phyloP scores from a whole-genome alignment of 2,113 vertebrate species.

The Pterocles gutturalis region DNA sequence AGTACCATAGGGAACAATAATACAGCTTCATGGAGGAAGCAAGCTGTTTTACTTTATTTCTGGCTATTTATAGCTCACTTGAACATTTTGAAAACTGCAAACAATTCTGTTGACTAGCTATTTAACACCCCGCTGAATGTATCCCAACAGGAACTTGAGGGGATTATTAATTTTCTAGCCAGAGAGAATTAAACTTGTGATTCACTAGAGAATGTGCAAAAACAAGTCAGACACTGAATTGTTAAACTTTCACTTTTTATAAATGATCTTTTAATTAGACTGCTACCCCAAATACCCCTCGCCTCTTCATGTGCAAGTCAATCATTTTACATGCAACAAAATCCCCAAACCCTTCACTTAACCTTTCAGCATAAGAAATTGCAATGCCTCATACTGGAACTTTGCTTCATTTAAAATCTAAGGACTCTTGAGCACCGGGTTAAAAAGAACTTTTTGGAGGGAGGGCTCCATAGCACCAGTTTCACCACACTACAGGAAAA shows the following conservation, averaged over 20 bases:
- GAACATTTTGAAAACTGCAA: conserved; percentile 65
- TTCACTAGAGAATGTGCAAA: conserved; percentile 55
- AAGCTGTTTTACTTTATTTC: conserved; percentile 54
- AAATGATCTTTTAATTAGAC: conserved; percentile 48
- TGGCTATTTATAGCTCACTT: conserved; percentile 67
- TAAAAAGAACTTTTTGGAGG: neutral
- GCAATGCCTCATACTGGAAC: neutral
- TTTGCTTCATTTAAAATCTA: neutral
- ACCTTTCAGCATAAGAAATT: neutral
- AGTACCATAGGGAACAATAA: neutral
- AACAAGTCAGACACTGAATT: conserved; percentile 40
- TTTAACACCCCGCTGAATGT: conserved; percentile 59
- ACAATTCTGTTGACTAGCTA: conserved; percentile 46
- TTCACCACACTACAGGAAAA: neutral
- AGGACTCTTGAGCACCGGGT: neutral
- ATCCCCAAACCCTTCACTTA: neutral
- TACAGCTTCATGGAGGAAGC: neutral
- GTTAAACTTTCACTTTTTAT: conserved; percentile 35
- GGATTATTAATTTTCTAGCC: conserved; percentile 69
- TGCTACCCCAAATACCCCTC: neutral
- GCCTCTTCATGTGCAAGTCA: neutral
- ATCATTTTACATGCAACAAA: neutral
- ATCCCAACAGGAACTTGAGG: conserved; percentile 65
- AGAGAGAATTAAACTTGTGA: conserved; percentile 63
- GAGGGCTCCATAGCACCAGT: neutral